phyloP scores from a whole-genome alignment of 2,888 invertebrate species.

The Idaea aversata region DNA sequence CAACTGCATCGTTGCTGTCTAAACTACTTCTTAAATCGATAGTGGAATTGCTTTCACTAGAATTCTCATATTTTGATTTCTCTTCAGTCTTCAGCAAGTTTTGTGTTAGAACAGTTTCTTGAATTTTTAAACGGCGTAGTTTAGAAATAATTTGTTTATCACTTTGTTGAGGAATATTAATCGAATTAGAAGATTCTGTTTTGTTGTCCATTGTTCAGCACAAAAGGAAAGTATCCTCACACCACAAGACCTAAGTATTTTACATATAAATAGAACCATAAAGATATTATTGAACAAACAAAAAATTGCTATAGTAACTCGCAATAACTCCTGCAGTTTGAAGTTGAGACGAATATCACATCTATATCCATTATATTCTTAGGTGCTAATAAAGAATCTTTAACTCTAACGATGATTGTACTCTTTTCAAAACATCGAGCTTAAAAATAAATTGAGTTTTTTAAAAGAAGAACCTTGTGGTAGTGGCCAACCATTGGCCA shows the following conservation, averaged over 20 bases:
- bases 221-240: neutral
- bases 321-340: too few species aligned
- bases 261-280: too few species aligned
- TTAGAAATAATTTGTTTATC: constrained; percentile 39
- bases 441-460: neutral
- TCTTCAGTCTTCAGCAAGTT: constrained; percentile 23
- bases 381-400: too few species aligned
- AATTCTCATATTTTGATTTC: constrained; percentile 10
- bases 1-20: constrained; percentile 37
- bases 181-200: constrained; percentile 3
- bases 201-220: constrained; percentile 6
- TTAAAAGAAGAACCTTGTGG: neutral
- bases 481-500: neutral
- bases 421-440: neutral
- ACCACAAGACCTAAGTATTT: too few species aligned
- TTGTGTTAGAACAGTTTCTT: constrained; percentile 55
- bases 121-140: constrained; percentile 62
- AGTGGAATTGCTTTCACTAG: constrained; percentile 10
- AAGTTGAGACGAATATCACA: too few species aligned
- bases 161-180: constrained; percentile 1
- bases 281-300: too few species aligned
- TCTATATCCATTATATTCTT: too few species aligned
- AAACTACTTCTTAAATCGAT: constrained; percentile 15
- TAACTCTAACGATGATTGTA: too few species aligned
- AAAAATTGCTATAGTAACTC: too few species aligned